Evolutionary conservation across 2,797 vertebrate species (phyloP).

Genomic region (Kryptolebias ocellatus): DNA sequence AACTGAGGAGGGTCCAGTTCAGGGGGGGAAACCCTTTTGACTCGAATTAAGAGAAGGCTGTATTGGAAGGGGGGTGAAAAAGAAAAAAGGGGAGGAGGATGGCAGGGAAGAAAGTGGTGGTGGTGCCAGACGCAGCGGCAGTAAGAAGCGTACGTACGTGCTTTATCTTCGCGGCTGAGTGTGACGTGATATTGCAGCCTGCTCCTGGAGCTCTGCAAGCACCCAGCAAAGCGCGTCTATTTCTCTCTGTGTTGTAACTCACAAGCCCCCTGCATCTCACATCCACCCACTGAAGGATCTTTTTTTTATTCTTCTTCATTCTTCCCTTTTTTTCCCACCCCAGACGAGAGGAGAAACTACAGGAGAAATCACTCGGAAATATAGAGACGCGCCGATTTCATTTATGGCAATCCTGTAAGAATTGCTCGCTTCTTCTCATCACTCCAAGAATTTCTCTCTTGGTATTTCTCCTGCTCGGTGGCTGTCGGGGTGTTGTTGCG

Average conservation of each 20-base stretch:
- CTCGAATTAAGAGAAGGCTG: slow-evolving; percentile 64
- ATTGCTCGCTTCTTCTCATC: slow-evolving; percentile 62
- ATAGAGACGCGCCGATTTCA: slow-evolving; percentile 65
- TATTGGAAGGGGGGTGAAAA: slow-evolving; percentile 15
- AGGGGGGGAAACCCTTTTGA: slow-evolving; percentile 68
- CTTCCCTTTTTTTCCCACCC: slow-evolving; percentile 13
- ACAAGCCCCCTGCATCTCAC: slow-evolving; percentile 80
- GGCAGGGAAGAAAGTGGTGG: slow-evolving; percentile 66
- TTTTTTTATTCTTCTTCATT: slow-evolving; percentile 36
- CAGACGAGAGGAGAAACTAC: slow-evolving; percentile 50
- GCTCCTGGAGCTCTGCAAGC: slow-evolving; percentile 76
- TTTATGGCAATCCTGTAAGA: slow-evolving; percentile 71
- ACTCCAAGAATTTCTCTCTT: slow-evolving; percentile 67
- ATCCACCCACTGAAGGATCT: slow-evolving; percentile 84
- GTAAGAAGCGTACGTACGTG: slow-evolving; percentile 82
- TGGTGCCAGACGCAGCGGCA: slow-evolving; percentile 81
- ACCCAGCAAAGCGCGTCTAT: slow-evolving; percentile 76
- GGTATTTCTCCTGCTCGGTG: slow-evolving; percentile 51
- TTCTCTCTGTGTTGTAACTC: slow-evolving; percentile 80
- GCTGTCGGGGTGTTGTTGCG: slow-evolving; percentile 74
- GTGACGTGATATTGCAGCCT: slow-evolving; percentile 87
- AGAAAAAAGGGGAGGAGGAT: slow-evolving; percentile 49
- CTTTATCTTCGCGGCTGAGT: slow-evolving; percentile 82
- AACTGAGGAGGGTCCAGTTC: slow-evolving; percentile 71
- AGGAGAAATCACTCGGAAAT: slow-evolving; percentile 67